These are phyloP conservation scores for Harpagoxenus sublaevis DNA, from an alignment of 2,888 invertebrate species.

Conservation along the genomic window DNA sequence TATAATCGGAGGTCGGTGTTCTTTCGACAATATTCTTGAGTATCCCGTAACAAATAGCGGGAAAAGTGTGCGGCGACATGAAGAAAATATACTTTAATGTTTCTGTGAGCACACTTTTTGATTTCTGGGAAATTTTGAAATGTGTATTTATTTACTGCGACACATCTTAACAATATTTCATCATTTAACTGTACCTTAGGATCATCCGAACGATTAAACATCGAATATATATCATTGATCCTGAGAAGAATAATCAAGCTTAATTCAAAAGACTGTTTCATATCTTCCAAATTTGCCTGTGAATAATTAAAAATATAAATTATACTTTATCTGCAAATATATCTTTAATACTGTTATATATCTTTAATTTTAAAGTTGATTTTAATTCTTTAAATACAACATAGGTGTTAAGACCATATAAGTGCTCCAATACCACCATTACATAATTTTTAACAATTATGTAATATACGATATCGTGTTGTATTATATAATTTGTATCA, in stretches of 20 bases:
- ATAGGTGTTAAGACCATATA: no score
- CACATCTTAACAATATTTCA: neutral
- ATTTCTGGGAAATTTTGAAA: constrained; percentile 84
- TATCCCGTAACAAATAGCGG: constrained; percentile 89
- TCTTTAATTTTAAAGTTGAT: neutral
- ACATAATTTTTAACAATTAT: neutral
- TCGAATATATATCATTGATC: constrained; percentile 89
- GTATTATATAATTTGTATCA: neutral
- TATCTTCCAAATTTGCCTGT: constrained; percentile 89
- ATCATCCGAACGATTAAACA: constrained; percentile 90
- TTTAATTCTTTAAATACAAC: no score
- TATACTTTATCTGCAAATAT: neutral
- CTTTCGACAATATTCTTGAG: constrained; percentile 88
- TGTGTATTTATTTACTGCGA: neutral
- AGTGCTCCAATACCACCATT: no score
- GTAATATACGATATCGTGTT: neutral
- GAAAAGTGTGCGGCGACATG: constrained; percentile 90
- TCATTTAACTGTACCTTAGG: constrained; percentile 78
- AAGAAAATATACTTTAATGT: constrained; percentile 89
- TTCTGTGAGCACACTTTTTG: constrained; percentile 89
- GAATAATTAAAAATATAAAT: constrained; percentile 63
- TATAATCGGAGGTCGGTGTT: constrained; percentile 88
- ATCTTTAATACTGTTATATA: neutral
- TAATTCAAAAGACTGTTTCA: constrained; percentile 90
- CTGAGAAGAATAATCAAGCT: constrained; percentile 88